A percentile compares a stretch with the other conserved stretches of the same genome.
Evolutionary conservation across 2,888 invertebrate genomes (phyloP).

Genomic region (Drosophila mayaguana): DNA sequence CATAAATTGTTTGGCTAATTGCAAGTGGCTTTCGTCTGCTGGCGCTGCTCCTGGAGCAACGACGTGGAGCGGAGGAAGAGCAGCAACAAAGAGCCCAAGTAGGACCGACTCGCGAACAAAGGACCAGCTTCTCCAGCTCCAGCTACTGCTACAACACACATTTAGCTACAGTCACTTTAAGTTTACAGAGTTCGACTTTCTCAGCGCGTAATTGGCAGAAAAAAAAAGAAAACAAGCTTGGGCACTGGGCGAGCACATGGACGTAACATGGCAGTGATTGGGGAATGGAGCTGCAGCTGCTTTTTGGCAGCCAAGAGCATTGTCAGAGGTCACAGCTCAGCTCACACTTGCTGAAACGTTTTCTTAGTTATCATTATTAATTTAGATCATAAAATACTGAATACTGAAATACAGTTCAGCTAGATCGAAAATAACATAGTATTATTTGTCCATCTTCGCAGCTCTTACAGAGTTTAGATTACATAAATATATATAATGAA

Average conservation of each 20-base stretch:
- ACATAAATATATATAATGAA: no score
- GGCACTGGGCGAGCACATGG: neutral
- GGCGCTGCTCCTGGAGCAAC: neutral
- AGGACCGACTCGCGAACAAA: constrained; percentile 31
- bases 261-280: constrained; percentile 2
- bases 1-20: constrained; percentile 77
- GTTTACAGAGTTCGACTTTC: constrained; percentile 31
- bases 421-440: neutral
- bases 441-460: no score
- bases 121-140: neutral
- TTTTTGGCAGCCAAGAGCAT: constrained; percentile 1
- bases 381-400: neutral
- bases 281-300: neutral
- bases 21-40: constrained; percentile 64
- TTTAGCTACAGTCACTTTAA: constrained; percentile 16
- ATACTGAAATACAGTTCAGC: neutral
- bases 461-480: no score
- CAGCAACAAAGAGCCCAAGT: constrained; percentile 15
- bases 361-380: neutral
- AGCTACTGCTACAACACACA: neutral
- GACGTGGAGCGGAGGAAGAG: neutral
- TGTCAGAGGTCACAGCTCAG: constrained; percentile 9
- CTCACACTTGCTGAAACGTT: neutral
- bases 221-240: constrained; percentile 41
- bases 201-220: constrained; percentile 66